These are phyloP conservation scores for Tiliqua scincoides DNA, from an alignment of 2,113 vertebrate genomes.

Conservation along the genomic window DNA sequence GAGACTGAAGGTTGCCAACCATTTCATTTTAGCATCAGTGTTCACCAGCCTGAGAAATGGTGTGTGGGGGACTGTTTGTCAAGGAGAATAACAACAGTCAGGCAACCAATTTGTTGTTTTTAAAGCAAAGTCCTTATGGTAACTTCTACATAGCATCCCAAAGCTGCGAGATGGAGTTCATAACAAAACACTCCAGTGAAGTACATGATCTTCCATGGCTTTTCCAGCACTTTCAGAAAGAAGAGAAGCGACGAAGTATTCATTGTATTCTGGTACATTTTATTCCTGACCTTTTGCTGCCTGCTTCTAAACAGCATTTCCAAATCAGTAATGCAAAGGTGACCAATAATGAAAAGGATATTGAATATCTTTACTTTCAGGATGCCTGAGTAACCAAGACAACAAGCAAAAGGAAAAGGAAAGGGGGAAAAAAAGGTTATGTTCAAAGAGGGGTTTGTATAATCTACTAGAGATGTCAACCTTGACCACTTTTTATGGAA, in stretches of 20 bases:
- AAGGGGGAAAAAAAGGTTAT: not conserved
- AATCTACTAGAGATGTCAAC: not conserved
- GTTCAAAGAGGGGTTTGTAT: not conserved
- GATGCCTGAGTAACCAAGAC: not conserved
- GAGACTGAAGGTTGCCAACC: too few species aligned
- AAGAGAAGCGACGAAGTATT: conserved; percentile 32
- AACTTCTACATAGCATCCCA: conserved; percentile 49
- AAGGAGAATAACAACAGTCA: conserved; percentile 52
- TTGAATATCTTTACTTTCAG: conserved; percentile 10
- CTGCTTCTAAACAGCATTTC: not conserved
- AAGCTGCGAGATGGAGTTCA: conserved; percentile 49
- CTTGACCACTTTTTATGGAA: not conserved
- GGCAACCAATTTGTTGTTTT: conserved; percentile 33
- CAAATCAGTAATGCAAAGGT: not conserved
- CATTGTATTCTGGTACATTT: conserved; percentile 6
- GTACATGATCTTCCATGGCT: conserved; percentile 51
- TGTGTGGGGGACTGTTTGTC: not conserved
- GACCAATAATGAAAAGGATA: not conserved
- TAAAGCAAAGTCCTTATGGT: conserved; percentile 60
- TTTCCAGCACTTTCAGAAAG: conserved; percentile 13
- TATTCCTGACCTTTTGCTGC: conserved; percentile 20
- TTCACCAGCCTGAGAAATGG: conserved; percentile 32
- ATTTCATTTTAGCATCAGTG: not conserved
- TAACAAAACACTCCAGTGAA: conserved; percentile 52
- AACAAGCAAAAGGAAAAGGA: conserved; percentile 15